Evolutionary conservation across 2,797 vertebrate genomes (phyloP).

Genomic region (Tauraco hartlaubi): DNA sequence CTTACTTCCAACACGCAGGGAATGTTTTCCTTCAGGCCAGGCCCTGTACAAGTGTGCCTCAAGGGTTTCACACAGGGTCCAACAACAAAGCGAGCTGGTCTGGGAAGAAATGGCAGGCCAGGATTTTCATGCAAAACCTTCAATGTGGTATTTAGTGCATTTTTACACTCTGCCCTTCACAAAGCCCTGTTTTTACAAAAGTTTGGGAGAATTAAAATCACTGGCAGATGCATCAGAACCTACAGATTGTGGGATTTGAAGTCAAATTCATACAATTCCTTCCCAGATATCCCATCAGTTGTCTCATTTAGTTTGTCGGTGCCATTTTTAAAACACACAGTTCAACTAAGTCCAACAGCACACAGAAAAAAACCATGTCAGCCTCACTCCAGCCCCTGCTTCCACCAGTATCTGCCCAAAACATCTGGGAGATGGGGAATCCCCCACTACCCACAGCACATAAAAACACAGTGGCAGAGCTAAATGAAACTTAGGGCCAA

Average conservation of each 20-base stretch:
- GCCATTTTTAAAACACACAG: not conserved
- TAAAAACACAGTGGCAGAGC: not conserved
- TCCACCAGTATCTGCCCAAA: not conserved
- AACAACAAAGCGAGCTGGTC: not conserved
- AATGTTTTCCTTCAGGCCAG: not conserved
- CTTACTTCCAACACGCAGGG: accelerated
- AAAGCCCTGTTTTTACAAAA: not conserved
- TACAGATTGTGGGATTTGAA: not conserved
- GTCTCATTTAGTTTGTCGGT: not conserved
- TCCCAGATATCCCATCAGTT: not conserved
- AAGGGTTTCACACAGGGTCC: not conserved
- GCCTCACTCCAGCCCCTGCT: not conserved
- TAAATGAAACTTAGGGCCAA: not conserved
- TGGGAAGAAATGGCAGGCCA: not conserved
- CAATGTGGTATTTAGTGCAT: not conserved
- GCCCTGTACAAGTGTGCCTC: not conserved
- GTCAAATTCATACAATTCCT: not conserved
- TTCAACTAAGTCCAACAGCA: not conserved
- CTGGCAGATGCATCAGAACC: not conserved
- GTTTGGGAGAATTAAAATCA: not conserved
- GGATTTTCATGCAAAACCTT: not conserved
- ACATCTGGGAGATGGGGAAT: not conserved
- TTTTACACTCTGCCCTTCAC: not conserved
- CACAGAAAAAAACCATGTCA: accelerated
- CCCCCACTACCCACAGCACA: not conserved